A percentile compares a stretch with the other conserved stretches of the same genome.
Conservation (phyloP, 2,113 vertebrate genomes). For the Edolisoma coerulescens region DNA sequence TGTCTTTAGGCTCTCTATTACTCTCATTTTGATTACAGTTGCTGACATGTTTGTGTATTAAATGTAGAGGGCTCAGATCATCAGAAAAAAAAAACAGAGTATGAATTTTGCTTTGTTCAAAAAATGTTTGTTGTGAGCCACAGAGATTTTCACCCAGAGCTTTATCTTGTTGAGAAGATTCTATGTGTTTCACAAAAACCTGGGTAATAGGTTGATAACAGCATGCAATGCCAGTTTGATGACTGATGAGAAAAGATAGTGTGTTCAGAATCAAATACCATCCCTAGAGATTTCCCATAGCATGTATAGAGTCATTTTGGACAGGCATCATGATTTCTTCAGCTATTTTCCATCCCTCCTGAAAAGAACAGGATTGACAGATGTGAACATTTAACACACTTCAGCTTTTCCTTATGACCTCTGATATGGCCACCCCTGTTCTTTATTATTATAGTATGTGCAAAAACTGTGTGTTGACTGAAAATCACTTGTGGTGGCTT, state of each 20-base stretch:
- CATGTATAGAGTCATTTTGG: background rate
- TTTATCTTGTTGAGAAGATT: background rate
- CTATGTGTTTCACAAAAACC: background rate
- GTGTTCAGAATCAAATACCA: background rate
- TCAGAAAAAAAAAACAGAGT: background rate
- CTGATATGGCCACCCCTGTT: background rate
- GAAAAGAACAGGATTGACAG: background rate
- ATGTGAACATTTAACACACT: background rate
- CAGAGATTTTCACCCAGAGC: background rate
- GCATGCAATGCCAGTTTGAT: background rate
- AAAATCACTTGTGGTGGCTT: background rate
- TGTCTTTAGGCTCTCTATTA: background rate
- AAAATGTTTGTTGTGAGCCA: background rate
- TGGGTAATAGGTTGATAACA: background rate
- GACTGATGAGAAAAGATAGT: background rate
- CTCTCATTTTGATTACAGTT: background rate
- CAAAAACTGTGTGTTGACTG: background rate
- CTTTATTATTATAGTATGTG: slow-evolving; percentile 18
- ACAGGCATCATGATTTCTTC: background rate
- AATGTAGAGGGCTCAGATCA: background rate
- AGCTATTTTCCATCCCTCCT: background rate
- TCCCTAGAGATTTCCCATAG: background rate
- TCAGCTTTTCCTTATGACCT: background rate
- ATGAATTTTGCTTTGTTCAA: background rate
- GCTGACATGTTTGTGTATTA: background rate